phyloP scores from a whole-genome alignment of 2,888 invertebrate species.

The Sesia apiformis region DNA sequence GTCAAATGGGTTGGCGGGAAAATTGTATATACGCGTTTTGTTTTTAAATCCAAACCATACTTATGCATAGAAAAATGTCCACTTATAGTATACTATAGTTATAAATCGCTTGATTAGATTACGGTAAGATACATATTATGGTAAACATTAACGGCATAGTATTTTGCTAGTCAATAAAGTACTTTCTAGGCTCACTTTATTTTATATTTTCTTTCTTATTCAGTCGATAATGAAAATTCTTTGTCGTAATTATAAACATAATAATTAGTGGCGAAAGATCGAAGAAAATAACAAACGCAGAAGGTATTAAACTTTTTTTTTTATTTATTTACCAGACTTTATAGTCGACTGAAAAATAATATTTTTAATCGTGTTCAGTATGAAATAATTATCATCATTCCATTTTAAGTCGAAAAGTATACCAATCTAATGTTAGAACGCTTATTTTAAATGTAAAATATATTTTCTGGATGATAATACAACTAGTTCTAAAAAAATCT shows the following conservation, averaged over 20 bases:
- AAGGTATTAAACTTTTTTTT: no score
- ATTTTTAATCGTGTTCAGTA: no score
- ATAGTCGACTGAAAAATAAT: no score
- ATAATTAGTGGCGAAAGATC: background rate
- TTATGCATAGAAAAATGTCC: conserved; percentile 38
- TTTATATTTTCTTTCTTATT: conserved; percentile 12
- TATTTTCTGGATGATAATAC: no score
- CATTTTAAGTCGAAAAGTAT: no score
- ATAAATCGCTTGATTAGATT: conserved; percentile 12
- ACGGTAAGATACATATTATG: conserved; percentile 12
- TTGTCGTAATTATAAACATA: background rate
- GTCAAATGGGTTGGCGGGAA: background rate
- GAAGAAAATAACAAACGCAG: no score
- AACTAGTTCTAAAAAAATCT: no score
- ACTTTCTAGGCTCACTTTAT: conserved; percentile 49
- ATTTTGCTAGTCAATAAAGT: conserved; percentile 70
- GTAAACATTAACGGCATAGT: conserved; percentile 50
- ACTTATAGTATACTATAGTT: conserved; percentile 58
- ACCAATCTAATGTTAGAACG: no score
- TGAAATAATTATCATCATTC: no score
- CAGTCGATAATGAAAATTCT: background rate
- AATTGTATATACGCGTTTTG: background rate
- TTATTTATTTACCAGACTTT: no score
- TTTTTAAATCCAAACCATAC: background rate
- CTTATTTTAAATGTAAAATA: no score